Evolutionary conservation across 2,888 invertebrate species (phyloP).

Genomic region (Ormyrus labotus): DNA sequence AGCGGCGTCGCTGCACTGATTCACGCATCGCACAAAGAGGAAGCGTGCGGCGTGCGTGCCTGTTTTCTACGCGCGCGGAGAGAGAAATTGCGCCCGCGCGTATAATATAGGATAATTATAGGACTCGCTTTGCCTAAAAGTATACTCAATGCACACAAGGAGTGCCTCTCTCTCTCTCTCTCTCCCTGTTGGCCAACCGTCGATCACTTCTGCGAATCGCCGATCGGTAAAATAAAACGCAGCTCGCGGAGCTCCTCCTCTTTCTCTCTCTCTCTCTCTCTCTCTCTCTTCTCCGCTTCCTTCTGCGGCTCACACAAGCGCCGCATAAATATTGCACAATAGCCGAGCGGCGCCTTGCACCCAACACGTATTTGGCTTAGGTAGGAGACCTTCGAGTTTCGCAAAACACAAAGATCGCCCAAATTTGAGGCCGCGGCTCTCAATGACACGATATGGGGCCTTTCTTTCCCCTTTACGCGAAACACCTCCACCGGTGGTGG

Average conservation of each 20-base stretch:
- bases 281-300: background rate
- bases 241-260: background rate
- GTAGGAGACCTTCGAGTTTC: no score
- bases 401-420: no score
- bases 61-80: constrained; percentile 21
- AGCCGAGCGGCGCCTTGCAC: background rate
- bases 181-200: constrained; percentile 40
- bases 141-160: constrained; percentile 26
- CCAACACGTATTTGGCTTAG: background rate
- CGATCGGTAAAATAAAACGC: constrained; percentile 48
- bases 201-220: constrained; percentile 53
- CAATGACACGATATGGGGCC: no score
- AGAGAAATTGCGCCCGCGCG: background rate
- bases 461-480: no score
- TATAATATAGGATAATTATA: constrained; percentile 47
- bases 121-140: constrained; percentile 37
- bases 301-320: constrained; percentile 18
- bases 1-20: constrained; percentile 26
- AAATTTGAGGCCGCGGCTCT: no score
- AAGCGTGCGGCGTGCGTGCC: background rate
- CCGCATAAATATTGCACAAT: constrained; percentile 53
- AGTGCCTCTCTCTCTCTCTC: constrained; percentile 6
- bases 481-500: no score
- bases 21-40: constrained; percentile 6
- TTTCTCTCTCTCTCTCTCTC: background rate